Base-by-base conservation (phyloP, 1,140 invertebrate species). In the Tetragonula clypearis region DNA sequence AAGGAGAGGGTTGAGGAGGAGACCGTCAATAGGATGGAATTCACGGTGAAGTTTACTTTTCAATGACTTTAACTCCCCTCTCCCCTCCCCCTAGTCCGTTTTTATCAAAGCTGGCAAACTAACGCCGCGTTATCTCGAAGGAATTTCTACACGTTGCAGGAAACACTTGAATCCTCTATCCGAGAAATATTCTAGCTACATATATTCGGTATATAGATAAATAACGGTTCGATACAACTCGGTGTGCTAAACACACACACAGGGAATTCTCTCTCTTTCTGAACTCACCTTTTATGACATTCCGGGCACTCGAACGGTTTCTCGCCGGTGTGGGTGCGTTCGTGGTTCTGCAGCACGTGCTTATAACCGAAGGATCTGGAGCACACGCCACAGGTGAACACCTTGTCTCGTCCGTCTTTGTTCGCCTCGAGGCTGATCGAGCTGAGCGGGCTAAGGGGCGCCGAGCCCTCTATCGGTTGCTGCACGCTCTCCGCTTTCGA, bases 241-340 rank as follows among this genome's bases (percentile, higher is more conserved):
- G 35, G 35, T 35, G 35, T 35, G 35, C 35, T 35, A 35, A 35
- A 35, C 3, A 35, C 35, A 35, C 35, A 35, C 35, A 35, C 2
- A 35, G 35, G 35, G 3, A 35, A 35, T 35, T 35, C 35, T 35
- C 35, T 35, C 35, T 35, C 35, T 26, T 3, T 41, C 1, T 49
- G 0, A 66, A 19, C 87, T 90, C 21, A 95, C 87, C 98, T 96
- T 93, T 99, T 98, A 89, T 98, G 97, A 93, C 99, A 99, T 93
- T 98, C 97, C 12, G 97, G 97, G 93, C 99, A 99, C 92, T 99
- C 98, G 95, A 99, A 99, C 0, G 99, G 99, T 91, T 99, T 99
- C 92, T 99, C 98, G 0, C 99, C 99, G 0, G 99, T 99, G 93
- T 99, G 99, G 0, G 98, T 99, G 76, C 99, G 96, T 88, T 99